Evolutionary conservation across 2,113 vertebrate genomes (phyloP).

Genomic region (Centropus unirufus): DNA sequence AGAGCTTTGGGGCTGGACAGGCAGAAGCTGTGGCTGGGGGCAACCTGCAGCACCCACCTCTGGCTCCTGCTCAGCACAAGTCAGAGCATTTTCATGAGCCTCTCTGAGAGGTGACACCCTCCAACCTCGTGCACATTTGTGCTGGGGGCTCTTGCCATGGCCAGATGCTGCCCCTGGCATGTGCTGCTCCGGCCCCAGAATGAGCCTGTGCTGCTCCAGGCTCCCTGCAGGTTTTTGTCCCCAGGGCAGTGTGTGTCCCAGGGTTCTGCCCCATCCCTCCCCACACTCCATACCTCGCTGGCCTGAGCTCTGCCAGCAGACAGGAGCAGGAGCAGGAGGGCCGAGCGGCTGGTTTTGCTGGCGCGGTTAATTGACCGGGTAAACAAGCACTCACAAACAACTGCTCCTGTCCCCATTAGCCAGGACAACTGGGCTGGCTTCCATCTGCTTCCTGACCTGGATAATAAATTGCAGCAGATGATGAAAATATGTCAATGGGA

Average conservation of each 20-base stretch:
- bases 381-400: not conserved
- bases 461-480: not conserved
- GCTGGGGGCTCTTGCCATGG: fast-evolving
- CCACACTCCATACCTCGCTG: fast-evolving
- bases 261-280: fast-evolving
- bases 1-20: too few relatives aligned
- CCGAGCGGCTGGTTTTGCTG: not conserved
- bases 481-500: not conserved
- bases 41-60: not conserved
- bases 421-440: not conserved
- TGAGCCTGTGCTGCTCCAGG: not conserved
- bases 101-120: not conserved
- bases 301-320: not conserved
- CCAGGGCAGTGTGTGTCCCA: fast-evolving
- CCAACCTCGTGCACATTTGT: too few relatives aligned
- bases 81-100: too few relatives aligned
- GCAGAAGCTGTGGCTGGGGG: not conserved
- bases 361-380: not conserved
- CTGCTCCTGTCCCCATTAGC: not conserved
- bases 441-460: constrained; percentile 61
- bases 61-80: not conserved
- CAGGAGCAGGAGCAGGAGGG: fast-evolving
- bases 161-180: not conserved
- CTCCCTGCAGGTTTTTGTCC: not conserved
- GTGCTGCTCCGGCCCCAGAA: too few relatives aligned